phyloP scores from a whole-genome alignment of 2,888 invertebrate genomes.

The Melieria omissa region DNA sequence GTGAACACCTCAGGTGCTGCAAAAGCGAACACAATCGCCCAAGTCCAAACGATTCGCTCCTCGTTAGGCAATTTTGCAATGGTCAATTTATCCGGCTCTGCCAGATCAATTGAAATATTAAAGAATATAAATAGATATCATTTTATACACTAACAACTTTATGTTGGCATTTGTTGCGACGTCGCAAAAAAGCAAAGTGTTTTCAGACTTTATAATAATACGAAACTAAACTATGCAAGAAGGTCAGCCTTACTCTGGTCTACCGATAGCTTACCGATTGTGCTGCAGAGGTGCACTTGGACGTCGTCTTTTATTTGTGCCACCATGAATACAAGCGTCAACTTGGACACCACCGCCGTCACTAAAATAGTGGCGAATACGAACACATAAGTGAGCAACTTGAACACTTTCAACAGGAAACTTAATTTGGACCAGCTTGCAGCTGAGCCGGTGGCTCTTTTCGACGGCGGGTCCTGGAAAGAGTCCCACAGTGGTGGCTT shows the following conservation, averaged over 20 bases:
- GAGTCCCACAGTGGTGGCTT: constrained; percentile 78
- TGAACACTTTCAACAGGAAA: constrained; percentile 72
- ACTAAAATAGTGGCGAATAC: constrained; percentile 76
- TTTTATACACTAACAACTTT: no score
- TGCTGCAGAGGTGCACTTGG: constrained; percentile 50
- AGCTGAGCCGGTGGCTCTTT: constrained; percentile 76
- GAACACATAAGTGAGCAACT: constrained; percentile 75
- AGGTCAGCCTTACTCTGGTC: no score
- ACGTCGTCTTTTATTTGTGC: constrained; percentile 33
- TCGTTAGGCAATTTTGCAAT: constrained; percentile 72
- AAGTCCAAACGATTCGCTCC: constrained; percentile 81
- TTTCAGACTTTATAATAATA: no score
- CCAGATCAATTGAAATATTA: constrained; percentile 8
- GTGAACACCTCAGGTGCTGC: constrained; percentile 80
- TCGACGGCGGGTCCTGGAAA: constrained; percentile 79
- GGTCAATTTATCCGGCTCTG: constrained; percentile 74
- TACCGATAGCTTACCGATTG: constrained; percentile 37
- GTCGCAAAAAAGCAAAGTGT: no score
- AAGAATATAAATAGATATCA: no score
- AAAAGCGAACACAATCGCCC: constrained; percentile 81
- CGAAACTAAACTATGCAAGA: no score
- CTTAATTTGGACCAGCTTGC: constrained; percentile 73
- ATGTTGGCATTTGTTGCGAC: no score
- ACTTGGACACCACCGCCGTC: constrained; percentile 79
- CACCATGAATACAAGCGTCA: constrained; percentile 78